Conservation (phyloP, 2,113 vertebrate species). For the Chionodraco myersi region DNA sequence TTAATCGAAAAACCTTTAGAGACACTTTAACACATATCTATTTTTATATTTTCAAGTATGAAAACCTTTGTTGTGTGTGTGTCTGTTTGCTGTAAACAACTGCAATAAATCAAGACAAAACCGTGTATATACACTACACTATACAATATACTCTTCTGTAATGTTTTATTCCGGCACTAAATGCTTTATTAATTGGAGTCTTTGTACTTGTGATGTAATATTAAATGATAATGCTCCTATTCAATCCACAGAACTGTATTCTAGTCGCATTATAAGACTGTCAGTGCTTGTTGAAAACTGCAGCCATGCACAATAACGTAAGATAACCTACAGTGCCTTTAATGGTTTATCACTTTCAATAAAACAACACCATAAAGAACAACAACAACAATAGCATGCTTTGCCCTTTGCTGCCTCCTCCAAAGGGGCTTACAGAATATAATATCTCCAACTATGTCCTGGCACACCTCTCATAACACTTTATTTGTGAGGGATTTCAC, state of each 20-base stretch:
- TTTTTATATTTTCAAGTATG: constrained; percentile 27
- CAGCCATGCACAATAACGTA: neutral
- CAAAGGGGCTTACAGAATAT: constrained; percentile 26
- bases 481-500: constrained; percentile 61
- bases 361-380: constrained; percentile 46
- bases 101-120: too few species aligned
- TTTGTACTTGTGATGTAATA: neutral
- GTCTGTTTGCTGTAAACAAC: constrained; percentile 6
- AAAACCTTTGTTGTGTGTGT: constrained; percentile 10
- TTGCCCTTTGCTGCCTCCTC: constrained; percentile 34
- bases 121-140: too few species aligned
- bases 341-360: constrained; percentile 39
- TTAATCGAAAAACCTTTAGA: neutral
- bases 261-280: neutral
- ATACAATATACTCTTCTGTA: neutral
- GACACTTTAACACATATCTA: neutral
- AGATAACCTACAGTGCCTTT: constrained; percentile 13
- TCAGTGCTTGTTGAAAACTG: constrained; percentile 8
- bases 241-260: neutral
- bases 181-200: constrained; percentile 12
- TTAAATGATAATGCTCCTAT: neutral
- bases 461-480: constrained; percentile 49
- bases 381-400: constrained; percentile 42
- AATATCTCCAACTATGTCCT: constrained; percentile 41
- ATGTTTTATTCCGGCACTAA: constrained; percentile 2